phyloP scores from a whole-genome alignment of 2,888 invertebrate genomes.

The Megalurothrips usitatus region DNA sequence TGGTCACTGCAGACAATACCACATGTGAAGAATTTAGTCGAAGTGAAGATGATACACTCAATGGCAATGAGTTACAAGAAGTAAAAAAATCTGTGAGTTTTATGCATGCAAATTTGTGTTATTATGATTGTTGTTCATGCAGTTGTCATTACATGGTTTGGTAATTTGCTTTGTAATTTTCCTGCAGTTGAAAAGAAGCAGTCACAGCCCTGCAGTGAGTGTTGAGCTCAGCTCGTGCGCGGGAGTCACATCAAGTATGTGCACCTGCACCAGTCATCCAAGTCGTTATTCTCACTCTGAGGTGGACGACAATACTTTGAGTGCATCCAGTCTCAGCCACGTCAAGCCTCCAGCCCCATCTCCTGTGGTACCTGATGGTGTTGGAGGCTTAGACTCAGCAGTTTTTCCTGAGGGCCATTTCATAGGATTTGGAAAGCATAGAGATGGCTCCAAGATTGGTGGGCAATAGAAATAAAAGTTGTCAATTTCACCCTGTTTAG shows the following conservation, averaged over 20 bases:
- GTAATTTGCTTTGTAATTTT: background rate
- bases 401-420: constrained; percentile 43
- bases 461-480: constrained; percentile 35
- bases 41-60: constrained; percentile 16
- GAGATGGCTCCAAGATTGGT: constrained; percentile 44
- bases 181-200: background rate
- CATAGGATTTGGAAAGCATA: constrained; percentile 44
- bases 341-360: constrained; percentile 1
- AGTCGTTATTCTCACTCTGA: background rate
- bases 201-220: background rate
- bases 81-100: background rate
- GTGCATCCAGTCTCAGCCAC: constrained; percentile 27
- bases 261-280: constrained; percentile 1
- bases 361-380: background rate
- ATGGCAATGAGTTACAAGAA: background rate
- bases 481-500: background rate
- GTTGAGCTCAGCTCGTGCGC: background rate
- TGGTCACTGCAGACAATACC: constrained; percentile 1
- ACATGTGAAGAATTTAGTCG: constrained; percentile 10
- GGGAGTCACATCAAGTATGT: background rate
- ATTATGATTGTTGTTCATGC: too few relatives aligned
- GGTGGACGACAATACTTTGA: background rate
- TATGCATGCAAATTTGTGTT: too few relatives aligned
- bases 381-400: background rate
- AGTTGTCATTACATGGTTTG: too few relatives aligned